phyloP scores from a whole-genome alignment of 2,113 vertebrate species.

The Onychostoma macrolepis region DNA sequence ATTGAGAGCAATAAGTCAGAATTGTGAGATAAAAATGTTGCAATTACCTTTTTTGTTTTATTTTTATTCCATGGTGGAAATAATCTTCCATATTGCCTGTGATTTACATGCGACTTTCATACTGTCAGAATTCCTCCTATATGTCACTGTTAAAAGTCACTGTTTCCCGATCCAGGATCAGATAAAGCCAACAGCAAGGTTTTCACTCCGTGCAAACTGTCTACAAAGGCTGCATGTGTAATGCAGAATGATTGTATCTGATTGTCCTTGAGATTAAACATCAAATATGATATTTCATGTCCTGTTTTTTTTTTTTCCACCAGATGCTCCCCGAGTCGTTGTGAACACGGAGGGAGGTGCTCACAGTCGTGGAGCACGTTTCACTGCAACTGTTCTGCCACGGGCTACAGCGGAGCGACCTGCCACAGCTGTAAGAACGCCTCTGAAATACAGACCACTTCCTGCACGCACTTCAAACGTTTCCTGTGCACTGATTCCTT shows the following conservation, averaged over 20 bases:
- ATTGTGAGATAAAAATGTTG: neutral
- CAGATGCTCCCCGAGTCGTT: constrained; percentile 91
- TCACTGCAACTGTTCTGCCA: constrained; percentile 87
- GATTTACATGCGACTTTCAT: neutral
- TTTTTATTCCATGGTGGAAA: neutral
- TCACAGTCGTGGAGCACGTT: constrained; percentile 93
- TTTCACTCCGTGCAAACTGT: neutral
- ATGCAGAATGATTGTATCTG: neutral
- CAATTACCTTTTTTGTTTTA: neutral
- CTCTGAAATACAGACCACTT: neutral
- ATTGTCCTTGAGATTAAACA: constrained; percentile 25
- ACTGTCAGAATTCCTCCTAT: neutral
- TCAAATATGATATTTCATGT: neutral
- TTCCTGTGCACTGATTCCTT: constrained; percentile 2
- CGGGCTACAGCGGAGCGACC: constrained; percentile 89
- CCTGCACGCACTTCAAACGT: neutral
- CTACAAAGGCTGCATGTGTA: constrained; percentile 2
- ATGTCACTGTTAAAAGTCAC: neutral
- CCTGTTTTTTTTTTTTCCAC: constrained; percentile 42
- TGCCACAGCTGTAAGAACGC: constrained; percentile 87
- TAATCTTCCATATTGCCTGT: neutral
- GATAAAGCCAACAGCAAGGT: constrained; percentile 12
- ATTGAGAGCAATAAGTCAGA: neutral
- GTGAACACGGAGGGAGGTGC: constrained; percentile 90
- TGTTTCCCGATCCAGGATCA: neutral